Base-by-base conservation (phyloP, 2,113 vertebrate genomes). In the Rousettus leschenaultii region DNA sequence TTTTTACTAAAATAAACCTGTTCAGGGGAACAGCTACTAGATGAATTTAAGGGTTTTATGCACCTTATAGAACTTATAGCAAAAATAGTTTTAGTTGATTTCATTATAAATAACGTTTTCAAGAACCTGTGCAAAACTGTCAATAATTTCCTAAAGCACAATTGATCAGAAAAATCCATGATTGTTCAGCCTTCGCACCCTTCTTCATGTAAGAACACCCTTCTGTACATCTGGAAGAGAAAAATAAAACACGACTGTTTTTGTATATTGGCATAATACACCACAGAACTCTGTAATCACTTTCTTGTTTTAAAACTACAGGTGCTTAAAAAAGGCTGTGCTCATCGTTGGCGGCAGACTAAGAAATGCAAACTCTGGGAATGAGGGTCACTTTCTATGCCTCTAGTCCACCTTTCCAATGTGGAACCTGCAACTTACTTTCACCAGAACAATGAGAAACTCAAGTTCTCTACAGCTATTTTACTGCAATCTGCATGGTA, bases 1-100 rank as follows among this genome's bases (percentile, higher is more conserved):
- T 97, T 97, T 99, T 99, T 99, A 99, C 99, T 99, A 99, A 99
- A 99, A 99, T 99, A 99, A 99, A 99, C 99, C 98, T 99, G 99
- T 99, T 98, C 97, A 86, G 97, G 99, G 98, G 99, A 99, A 99
- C 99, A 99, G 98, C 99, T 99, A 99, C 98, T 99, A 99, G 98
- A 99, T 99, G 99, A 99, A 98, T 99, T 99, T 98, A 99, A 99
- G 99, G 98, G 98, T 98, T 99, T 98, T 99, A 99, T 99, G 99
- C 99, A 99, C 99, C 98, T 99, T 99, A 99, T 99, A 99, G 99
- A 99, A 99, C 99, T 99, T 99, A 99, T 99, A 99, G 99, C 99
- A 99, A 99, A 99, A 99, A 99, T 99, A 99, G 99, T 99, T 98
- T 99, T 98, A 98, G 99, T 99, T 99, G 99, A 99, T 99, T 99